Percentiles rank a stretch among this genome's conserved stretches.
These are phyloP conservation scores for Uromys caudimaculatus DNA, from an alignment of 2,797 vertebrate genomes.

Conservation along the genomic window DNA sequence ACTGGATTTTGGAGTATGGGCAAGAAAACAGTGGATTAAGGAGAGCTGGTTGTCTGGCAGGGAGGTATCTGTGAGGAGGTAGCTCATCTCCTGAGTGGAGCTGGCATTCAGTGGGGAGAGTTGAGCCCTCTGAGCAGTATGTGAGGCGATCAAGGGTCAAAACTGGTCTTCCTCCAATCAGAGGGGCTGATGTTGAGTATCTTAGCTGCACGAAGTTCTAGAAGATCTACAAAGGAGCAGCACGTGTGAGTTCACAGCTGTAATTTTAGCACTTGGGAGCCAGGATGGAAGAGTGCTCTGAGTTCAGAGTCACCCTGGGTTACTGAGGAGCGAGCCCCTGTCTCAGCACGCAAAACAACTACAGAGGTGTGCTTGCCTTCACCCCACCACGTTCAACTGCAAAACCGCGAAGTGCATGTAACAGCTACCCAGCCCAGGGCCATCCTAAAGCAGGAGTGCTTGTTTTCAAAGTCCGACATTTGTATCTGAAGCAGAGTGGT, in stretches of 20 bases:
- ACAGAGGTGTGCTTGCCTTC: neutral
- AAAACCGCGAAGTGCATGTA: neutral
- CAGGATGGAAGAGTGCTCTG: neutral
- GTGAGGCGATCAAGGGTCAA: neutral
- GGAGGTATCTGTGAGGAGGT: neutral
- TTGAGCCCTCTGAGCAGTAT: neutral
- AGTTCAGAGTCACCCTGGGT: neutral
- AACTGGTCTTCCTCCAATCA: neutral
- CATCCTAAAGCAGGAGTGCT: neutral
- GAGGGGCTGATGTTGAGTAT: neutral
- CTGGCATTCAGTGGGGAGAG: neutral
- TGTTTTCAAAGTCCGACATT: neutral
- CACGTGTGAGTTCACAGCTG: neutral
- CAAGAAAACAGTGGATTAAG: neutral
- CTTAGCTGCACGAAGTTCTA: neutral
- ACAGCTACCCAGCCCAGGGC: neutral
- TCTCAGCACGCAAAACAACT: neutral
- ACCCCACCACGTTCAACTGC: neutral
- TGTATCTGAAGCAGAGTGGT: neutral
- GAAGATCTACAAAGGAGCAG: neutral
- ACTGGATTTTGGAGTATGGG: constrained; percentile 12
- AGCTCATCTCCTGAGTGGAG: neutral
- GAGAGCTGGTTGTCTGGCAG: neutral
- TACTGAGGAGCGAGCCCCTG: neutral
- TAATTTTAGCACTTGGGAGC: neutral